A percentile compares a stretch with the other conserved stretches of the same genome.
Evolutionary conservation across 1,140 invertebrate genomes (phyloP).

Genomic region (Drosophila pectinifera): DNA sequence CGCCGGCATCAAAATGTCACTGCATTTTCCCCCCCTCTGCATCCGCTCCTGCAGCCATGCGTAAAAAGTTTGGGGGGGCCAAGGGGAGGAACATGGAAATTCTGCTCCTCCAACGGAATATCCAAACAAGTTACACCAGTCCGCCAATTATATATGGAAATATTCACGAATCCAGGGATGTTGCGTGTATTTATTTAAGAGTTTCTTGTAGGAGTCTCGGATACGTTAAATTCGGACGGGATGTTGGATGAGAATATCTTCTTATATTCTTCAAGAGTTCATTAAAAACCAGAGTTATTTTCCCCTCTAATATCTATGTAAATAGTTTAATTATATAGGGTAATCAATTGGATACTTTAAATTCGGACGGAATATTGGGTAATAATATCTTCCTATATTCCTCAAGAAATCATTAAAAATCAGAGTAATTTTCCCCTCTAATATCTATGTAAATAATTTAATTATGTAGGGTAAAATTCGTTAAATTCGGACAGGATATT

Average conservation of each 20-base stretch:
- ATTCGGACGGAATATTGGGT: rapidly evolving
- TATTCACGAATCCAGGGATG: slow-evolving; percentile 29
- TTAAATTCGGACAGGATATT: neutral
- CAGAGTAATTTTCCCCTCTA: too few relatives aligned
- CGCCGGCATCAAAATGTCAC: slow-evolving; percentile 69
- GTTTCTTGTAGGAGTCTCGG: neutral
- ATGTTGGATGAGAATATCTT: too few relatives aligned
- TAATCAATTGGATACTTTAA: rapidly evolving
- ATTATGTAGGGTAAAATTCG: too few relatives aligned
- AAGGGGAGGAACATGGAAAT: slow-evolving; percentile 4
- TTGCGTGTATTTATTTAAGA: slow-evolving; percentile 9
- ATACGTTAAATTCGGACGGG: rapidly evolving
- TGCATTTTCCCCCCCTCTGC: slow-evolving; percentile 16
- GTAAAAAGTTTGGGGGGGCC: slow-evolving; percentile 34
- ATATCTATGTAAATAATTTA: too few relatives aligned
- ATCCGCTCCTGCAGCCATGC: slow-evolving; percentile 57
- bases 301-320: too few relatives aligned
- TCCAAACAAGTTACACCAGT: slow-evolving; percentile 60
- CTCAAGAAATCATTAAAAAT: too few relatives aligned
- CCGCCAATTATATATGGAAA: slow-evolving; percentile 75
- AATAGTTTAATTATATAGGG: too few relatives aligned
- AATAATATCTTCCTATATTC: neutral
- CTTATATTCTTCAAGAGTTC: neutral
- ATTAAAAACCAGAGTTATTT: too few relatives aligned
- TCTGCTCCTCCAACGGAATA: slow-evolving; percentile 26